A percentile compares a stretch with the other conserved stretches of the same genome.
These are phyloP conservation scores for Palythoa caribaeorum DNA, from an alignment of 92 coral and sea anemone genomes.

Conservation along the genomic window DNA sequence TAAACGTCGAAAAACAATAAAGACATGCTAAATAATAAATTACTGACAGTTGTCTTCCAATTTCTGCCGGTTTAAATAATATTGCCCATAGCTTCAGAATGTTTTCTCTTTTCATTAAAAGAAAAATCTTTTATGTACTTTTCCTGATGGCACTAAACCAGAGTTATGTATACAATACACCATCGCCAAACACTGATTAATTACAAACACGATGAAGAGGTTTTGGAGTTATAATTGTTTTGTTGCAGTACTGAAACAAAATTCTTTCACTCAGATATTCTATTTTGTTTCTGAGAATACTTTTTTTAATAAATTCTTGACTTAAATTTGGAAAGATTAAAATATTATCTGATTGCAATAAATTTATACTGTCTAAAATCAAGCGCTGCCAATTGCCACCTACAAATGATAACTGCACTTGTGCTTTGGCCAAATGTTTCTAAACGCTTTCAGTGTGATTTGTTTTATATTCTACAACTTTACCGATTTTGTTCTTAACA, in stretches of 20 bases:
- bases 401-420: neutral
- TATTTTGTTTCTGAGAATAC: neutral
- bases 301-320: neutral
- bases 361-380: neutral
- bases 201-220: neutral
- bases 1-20: conserved; percentile 41
- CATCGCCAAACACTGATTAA: neutral
- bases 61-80: conserved; percentile 4
- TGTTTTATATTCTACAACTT: too few species aligned
- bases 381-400: neutral
- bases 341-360: neutral
- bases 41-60: conserved; percentile 27
- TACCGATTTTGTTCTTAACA: too few species aligned
- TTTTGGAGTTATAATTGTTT: neutral
- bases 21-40: conserved; percentile 44
- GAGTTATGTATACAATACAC: neutral
- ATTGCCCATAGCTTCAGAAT: neutral
- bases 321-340: neutral
- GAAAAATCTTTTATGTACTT: neutral
- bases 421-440: neutral
- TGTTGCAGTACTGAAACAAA: conserved; percentile 19
- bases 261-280: neutral
- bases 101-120: conserved; percentile 23
- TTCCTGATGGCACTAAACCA: neutral
- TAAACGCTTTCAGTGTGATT: neutral